phyloP scores from a whole-genome alignment of 2,888 invertebrate genomes.

The Xestoiulus laeticollis region DNA sequence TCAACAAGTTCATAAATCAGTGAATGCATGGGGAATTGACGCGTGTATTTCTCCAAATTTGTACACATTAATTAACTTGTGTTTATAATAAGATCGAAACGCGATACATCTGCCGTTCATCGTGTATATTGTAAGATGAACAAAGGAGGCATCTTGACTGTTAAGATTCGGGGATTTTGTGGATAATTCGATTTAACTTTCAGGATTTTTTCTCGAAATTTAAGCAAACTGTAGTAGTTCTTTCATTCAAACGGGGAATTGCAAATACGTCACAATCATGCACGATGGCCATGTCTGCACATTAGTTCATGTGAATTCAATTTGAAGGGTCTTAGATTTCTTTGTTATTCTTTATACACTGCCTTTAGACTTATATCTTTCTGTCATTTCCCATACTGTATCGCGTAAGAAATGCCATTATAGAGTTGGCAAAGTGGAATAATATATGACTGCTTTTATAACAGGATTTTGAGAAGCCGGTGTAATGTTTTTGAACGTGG shows the following conservation, averaged over 20 bases:
- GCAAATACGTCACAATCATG: background rate
- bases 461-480: conserved; percentile 33
- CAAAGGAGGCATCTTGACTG: too few species aligned
- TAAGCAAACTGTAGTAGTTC: background rate
- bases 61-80: too few species aligned
- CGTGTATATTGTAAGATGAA: too few species aligned
- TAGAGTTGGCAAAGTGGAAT: background rate
- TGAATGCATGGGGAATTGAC: too few species aligned
- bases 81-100: too few species aligned
- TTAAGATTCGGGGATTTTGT: too few species aligned
- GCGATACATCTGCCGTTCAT: too few species aligned
- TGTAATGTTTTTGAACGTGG: conserved; percentile 16
- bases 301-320: background rate
- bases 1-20: too few species aligned
- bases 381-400: background rate
- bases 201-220: too few species aligned
- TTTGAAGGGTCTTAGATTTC: background rate
- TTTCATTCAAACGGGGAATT: background rate
- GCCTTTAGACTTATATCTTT: background rate
- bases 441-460: background rate
- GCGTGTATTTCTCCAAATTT: too few species aligned
- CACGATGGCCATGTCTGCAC: background rate
- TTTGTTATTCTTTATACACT: background rate
- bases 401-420: background rate
- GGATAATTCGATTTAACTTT: too few species aligned